A percentile compares a stretch with the other conserved stretches of the same genome.
phyloP scores from a whole-genome alignment of 2,113 vertebrate species.

The Paedocypris sp. region DNA sequence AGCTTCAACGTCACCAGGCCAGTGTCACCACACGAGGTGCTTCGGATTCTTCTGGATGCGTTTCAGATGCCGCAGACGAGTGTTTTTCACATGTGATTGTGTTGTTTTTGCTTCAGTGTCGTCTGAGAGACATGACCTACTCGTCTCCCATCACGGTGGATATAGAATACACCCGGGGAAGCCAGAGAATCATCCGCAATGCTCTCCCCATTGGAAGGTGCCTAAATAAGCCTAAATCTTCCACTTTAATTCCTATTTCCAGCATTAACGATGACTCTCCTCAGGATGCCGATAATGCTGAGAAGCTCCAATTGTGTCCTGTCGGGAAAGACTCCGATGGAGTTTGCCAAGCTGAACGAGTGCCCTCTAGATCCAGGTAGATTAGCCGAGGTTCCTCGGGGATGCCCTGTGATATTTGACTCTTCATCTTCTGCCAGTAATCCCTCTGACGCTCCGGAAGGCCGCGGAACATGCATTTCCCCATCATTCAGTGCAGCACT shows the following conservation, averaged over 20 bases:
- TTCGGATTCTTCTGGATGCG: too few species aligned
- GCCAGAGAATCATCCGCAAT: conserved; percentile 95
- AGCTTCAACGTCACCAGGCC: conserved; percentile 95
- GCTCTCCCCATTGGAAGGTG: conserved; percentile 90
- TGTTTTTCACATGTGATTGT: not conserved
- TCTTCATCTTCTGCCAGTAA: not conserved
- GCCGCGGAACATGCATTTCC: not conserved
- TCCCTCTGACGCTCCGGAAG: not conserved
- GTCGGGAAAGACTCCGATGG: conserved; percentile 85
- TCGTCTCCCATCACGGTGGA: conserved; percentile 93
- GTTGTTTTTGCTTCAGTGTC: conserved; percentile 62
- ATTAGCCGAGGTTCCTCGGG: not conserved
- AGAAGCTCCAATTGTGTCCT: conserved; percentile 95
- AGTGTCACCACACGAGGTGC: conserved; percentile 95
- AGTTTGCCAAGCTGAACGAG: conserved; percentile 92
- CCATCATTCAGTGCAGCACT: not conserved
- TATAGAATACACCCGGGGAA: conserved; percentile 92
- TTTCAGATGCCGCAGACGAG: too few species aligned
- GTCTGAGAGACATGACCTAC: conserved; percentile 94
- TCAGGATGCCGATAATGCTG: conserved; percentile 96
- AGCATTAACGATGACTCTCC: not conserved
- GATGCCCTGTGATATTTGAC: not conserved
- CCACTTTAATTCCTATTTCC: not conserved
- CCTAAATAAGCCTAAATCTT: not conserved
- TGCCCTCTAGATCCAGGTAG: conserved; percentile 94